phyloP scores from a whole-genome alignment of 1,140 invertebrate species.

The Arctopsyche grandis region DNA sequence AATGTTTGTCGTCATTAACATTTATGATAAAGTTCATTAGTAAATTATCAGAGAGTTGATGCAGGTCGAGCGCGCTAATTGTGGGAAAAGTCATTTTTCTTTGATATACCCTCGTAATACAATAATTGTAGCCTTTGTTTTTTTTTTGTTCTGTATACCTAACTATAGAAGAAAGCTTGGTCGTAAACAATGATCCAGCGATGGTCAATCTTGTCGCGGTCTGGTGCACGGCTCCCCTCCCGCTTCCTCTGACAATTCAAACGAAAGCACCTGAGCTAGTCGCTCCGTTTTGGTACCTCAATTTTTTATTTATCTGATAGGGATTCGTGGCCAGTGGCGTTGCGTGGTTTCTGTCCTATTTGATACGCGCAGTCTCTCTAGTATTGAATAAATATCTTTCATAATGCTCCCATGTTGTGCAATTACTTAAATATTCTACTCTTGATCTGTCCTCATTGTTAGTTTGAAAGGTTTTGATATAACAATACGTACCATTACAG shows the following conservation, averaged over 20 bases:
- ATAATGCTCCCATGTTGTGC: too few relatives aligned
- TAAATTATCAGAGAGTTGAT: conserved; percentile 1
- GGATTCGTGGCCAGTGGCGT: conserved; percentile 35
- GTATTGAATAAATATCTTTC: too few relatives aligned
- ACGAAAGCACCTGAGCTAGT: conserved; percentile 42
- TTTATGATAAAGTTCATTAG: conserved; percentile 3
- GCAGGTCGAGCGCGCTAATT: conserved; percentile 19
- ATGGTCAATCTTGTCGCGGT: conserved; percentile 36
- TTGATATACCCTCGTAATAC: not conserved
- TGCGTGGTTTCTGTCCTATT: conserved; percentile 12
- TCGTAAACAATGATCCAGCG: conserved; percentile 19
- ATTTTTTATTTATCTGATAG: conserved; percentile 37
- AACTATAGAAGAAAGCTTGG: not conserved
- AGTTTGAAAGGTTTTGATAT: too few relatives aligned
- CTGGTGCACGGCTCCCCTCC: conserved; percentile 11
- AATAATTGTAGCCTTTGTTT: conserved; percentile 14
- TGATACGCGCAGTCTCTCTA: too few relatives aligned
- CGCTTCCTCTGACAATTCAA: conserved; percentile 36
- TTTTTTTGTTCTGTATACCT: not conserved
- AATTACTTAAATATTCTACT: too few relatives aligned
- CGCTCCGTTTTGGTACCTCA: conserved; percentile 46
- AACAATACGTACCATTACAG: too few relatives aligned
- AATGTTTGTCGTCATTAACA: not conserved
- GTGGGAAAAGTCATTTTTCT: conserved; percentile 21
- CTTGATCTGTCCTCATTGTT: too few relatives aligned